Evolutionary conservation across 2,113 vertebrate genomes (phyloP).

Genomic region (Ctenodactylus gundi): DNA sequence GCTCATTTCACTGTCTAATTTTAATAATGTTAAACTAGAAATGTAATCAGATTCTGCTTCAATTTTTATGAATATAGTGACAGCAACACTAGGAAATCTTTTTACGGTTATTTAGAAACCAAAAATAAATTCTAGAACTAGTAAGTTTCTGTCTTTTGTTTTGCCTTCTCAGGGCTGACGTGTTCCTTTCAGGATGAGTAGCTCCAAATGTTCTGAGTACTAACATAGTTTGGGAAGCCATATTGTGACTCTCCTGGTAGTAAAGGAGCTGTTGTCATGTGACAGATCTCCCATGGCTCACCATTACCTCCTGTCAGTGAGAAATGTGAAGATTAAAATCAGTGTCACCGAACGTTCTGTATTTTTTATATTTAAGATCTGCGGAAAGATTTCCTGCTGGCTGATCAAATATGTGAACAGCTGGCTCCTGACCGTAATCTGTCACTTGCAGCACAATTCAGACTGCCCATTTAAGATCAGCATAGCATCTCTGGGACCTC

Average conservation of each 20-base stretch:
- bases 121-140: background rate
- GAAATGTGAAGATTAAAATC: slow-evolving; percentile 73
- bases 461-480: slow-evolving; percentile 45
- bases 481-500: background rate
- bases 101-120: slow-evolving; percentile 27
- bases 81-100: background rate
- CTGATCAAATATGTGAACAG: slow-evolving; percentile 67
- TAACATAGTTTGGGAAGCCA: background rate
- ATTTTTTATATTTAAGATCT: slow-evolving; percentile 67
- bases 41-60: background rate
- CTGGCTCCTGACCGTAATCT: slow-evolving; percentile 68
- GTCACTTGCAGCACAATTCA: slow-evolving; percentile 58
- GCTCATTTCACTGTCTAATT: background rate
- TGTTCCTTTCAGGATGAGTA: background rate
- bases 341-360: slow-evolving; percentile 67
- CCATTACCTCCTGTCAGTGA: slow-evolving; percentile 71
- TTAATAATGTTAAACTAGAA: slow-evolving; percentile 6
- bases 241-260: slow-evolving; percentile 40
- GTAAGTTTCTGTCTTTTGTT: background rate
- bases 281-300: slow-evolving; percentile 59
- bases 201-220: background rate
- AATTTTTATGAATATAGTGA: slow-evolving; percentile 1
- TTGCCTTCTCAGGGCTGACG: background rate
- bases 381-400: slow-evolving; percentile 64
- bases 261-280: slow-evolving; percentile 25